phyloP scores from a whole-genome alignment of 2,113 vertebrate species.

The Tragelaphus strepsiceros region DNA sequence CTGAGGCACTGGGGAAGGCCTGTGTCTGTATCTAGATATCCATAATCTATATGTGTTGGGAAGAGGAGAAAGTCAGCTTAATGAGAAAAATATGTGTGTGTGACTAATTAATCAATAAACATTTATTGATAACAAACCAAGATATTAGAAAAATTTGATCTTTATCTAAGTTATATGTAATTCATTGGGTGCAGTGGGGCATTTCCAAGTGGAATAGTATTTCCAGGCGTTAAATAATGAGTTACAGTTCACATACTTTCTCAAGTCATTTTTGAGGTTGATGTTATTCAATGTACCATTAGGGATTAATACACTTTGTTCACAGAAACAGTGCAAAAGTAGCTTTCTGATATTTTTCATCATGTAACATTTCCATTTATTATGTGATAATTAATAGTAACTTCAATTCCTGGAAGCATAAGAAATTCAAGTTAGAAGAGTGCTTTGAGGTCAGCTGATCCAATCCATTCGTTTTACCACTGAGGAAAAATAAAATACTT shows the following conservation, averaged over 20 bases:
- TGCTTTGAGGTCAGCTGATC: not conserved
- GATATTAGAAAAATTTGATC: not conserved
- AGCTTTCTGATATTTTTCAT: not conserved
- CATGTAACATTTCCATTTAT: not conserved
- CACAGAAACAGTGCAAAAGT: not conserved
- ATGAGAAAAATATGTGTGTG: not conserved
- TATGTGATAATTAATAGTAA: not conserved
- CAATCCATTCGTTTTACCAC: not conserved
- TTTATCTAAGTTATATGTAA: not conserved
- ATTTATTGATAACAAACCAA: not conserved
- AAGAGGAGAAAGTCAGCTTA: too few species aligned
- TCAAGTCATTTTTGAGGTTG: not conserved
- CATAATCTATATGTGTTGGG: too few species aligned
- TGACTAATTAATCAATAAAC: not conserved
- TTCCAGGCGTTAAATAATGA: not conserved
- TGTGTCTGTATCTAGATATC: too few species aligned
- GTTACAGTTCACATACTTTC: not conserved
- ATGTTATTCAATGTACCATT: not conserved
- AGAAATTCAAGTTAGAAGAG: not conserved
- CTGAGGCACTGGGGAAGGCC: too few species aligned
- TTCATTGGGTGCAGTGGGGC: not conserved
- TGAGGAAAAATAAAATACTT: not conserved
- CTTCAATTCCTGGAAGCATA: not conserved
- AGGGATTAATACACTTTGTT: not conserved
- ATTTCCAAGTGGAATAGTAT: not conserved